Percentiles rank a stretch among this genome's conserved stretches.
These are phyloP conservation scores for Cyrtodaria siliqua DNA, from an alignment of 2,888 invertebrate species.

Conservation along the genomic window DNA sequence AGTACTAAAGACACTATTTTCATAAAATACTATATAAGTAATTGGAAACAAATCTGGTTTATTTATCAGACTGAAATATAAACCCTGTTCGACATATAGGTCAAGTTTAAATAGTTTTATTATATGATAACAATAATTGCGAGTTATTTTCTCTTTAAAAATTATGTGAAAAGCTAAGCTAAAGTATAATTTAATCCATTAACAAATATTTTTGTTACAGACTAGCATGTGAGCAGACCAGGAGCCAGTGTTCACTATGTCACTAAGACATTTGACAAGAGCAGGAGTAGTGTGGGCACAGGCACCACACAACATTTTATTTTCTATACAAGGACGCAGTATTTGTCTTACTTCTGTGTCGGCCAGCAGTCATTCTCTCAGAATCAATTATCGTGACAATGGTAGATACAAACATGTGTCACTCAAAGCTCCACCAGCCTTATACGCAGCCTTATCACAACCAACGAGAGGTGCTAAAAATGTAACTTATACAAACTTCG, in stretches of 20 bases:
- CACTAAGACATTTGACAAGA: neutral
- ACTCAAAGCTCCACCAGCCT: constrained; percentile 15
- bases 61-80: too few species aligned
- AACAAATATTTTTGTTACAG: too few species aligned
- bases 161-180: too few species aligned
- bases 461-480: constrained; percentile 3
- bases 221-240: too few species aligned
- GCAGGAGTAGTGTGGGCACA: neutral
- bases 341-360: constrained; percentile 26
- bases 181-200: too few species aligned
- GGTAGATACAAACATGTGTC: constrained; percentile 29
- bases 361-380: constrained; percentile 12
- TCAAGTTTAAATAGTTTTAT: too few species aligned
- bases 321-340: constrained; percentile 6
- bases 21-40: too few species aligned
- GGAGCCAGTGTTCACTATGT: neutral
- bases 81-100: too few species aligned
- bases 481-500: constrained; percentile 40
- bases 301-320: neutral
- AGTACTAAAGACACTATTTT: too few species aligned
- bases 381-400: constrained; percentile 41
- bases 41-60: too few species aligned
- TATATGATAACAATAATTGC: too few species aligned
- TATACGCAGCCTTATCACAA: neutral
- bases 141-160: too few species aligned